Percentiles rank a stretch among this genome's conserved stretches.
Conservation (phyloP, 2,797 vertebrate genomes). For the Phoeniculus purpureus region DNA sequence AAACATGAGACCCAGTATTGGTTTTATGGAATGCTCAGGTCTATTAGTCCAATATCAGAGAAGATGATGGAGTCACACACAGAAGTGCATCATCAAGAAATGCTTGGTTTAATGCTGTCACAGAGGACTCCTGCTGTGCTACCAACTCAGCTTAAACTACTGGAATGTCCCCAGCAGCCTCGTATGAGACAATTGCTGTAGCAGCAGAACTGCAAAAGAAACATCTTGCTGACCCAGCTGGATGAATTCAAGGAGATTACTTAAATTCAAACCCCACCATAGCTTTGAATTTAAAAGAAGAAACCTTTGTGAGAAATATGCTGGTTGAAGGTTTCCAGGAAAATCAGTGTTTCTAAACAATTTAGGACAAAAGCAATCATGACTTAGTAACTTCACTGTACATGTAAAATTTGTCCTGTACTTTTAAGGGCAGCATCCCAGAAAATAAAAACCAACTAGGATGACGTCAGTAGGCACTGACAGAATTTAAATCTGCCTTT, state of each 20-base stretch:
- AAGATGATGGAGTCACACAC: not conserved
- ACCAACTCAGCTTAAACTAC: not conserved
- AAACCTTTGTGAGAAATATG: not conserved
- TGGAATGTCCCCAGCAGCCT: slow-evolving; percentile 40
- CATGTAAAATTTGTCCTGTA: not conserved
- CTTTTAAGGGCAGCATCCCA: not conserved
- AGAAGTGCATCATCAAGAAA: not conserved
- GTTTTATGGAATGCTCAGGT: not conserved
- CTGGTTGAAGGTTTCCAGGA: not conserved
- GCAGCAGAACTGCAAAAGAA: slow-evolving; percentile 74
- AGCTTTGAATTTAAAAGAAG: not conserved
- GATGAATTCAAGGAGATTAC: slow-evolving; percentile 74
- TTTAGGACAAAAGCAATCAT: not conserved
- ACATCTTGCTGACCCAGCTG: slow-evolving; percentile 82
- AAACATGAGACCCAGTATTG: not conserved
- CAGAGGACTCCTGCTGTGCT: not conserved
- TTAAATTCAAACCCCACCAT: not conserved
- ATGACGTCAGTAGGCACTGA: not conserved
- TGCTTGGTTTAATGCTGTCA: not conserved
- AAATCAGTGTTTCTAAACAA: not conserved
- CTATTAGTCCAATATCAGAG: not conserved
- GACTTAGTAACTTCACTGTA: not conserved
- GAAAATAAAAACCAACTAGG: not conserved
- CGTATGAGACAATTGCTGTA: slow-evolving; percentile 65
- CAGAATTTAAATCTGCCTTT: not conserved